These are phyloP conservation scores for Crotalus tigris DNA, from an alignment of 2,113 vertebrate genomes.

Conservation along the genomic window DNA sequence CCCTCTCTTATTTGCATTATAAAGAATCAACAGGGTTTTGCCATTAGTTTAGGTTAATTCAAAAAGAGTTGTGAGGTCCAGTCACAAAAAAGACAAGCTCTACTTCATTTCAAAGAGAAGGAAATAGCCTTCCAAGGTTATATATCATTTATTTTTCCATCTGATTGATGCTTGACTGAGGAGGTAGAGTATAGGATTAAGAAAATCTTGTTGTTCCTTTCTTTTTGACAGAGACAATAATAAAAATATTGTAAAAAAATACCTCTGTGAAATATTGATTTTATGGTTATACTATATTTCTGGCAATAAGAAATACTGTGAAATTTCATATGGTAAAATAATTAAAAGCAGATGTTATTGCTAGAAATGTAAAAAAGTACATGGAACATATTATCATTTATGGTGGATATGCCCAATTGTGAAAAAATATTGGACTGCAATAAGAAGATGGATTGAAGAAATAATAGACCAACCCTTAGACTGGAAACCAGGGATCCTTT, in stretches of 20 bases:
- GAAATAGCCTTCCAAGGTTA: neutral
- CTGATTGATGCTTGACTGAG: constrained; percentile 2
- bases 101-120: neutral
- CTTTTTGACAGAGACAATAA: constrained; percentile 6
- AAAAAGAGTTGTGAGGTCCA: neutral
- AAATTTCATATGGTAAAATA: neutral
- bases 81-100: neutral
- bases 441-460: no score
- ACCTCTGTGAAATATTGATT: constrained; percentile 3
- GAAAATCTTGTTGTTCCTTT: constrained; percentile 4
- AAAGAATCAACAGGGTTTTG: neutral
- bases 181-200: neutral
- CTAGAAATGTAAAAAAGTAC: no score
- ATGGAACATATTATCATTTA: no score
- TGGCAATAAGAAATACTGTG: neutral
- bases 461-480: no score
- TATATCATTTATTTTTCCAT: neutral
- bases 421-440: no score
- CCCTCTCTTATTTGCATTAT: neutral
- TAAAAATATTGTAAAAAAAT: neutral
- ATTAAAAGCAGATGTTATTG: neutral
- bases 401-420: no score
- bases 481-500: no score
- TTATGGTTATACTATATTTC: neutral
- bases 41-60: neutral